A percentile compares a stretch with the other conserved stretches of the same genome.
Evolutionary conservation across 2,797 vertebrate species (phyloP).

Genomic region (Margarornis squamiger): DNA sequence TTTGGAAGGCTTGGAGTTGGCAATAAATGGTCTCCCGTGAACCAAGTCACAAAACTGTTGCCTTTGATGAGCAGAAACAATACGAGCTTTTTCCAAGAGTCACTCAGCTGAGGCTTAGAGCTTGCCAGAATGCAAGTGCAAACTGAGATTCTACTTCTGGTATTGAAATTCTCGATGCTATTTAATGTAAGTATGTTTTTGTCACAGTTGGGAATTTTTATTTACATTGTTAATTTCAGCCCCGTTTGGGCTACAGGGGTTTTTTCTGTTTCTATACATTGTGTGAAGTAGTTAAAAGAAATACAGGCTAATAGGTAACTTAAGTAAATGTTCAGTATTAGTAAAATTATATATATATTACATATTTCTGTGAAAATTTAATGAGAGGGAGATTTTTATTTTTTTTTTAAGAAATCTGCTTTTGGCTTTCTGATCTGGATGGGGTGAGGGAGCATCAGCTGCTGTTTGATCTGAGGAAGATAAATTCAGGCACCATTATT

Average conservation of each 20-base stretch:
- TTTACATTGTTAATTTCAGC: constrained; percentile 62
- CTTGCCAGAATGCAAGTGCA: neutral
- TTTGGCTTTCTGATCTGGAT: neutral
- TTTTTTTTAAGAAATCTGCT: neutral
- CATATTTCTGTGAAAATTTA: constrained; percentile 38
- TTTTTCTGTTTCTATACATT: constrained; percentile 59
- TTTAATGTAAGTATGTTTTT: constrained; percentile 65
- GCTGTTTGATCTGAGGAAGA: neutral
- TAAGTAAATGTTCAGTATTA: constrained; percentile 55
- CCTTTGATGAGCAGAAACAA: constrained; percentile 44
- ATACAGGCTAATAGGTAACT: constrained; percentile 16
- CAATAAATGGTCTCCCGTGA: constrained; percentile 55
- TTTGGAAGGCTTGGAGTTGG: constrained; percentile 41
- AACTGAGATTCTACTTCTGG: constrained; percentile 13
- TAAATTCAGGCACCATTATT: neutral
- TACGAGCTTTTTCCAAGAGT: neutral
- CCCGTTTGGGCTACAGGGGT: constrained; percentile 46
- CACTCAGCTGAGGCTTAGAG: neutral
- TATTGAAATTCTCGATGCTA: constrained; percentile 47
- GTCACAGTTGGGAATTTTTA: constrained; percentile 66
- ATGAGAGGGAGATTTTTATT: neutral
- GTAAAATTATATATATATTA: neutral
- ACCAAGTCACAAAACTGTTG: constrained; percentile 34
- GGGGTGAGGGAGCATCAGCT: neutral
- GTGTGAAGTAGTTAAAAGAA: constrained; percentile 62